These are phyloP conservation scores for Stylophora pistillata DNA, from an alignment of 64 coral and sea anemone genomes.

Conservation along the genomic window DNA sequence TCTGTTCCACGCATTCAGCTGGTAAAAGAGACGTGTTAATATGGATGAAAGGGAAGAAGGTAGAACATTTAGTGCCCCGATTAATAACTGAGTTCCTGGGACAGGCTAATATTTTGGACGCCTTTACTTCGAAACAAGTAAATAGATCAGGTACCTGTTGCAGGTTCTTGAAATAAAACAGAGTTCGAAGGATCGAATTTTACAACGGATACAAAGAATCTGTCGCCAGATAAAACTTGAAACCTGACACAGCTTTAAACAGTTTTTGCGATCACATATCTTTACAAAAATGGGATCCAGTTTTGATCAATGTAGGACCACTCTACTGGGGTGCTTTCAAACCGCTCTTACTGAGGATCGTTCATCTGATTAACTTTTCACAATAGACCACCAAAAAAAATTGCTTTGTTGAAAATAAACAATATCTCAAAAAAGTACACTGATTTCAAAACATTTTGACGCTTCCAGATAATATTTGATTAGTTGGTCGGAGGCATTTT, in stretches of 20 bases:
- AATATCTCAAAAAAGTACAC: neutral
- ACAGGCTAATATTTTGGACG: too few relatives aligned
- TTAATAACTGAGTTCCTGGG: too few relatives aligned
- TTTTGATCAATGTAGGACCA: neutral
- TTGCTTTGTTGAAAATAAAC: neutral
- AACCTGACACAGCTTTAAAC: neutral
- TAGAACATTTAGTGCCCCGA: too few relatives aligned
- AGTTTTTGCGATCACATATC: neutral
- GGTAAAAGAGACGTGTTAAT: too few relatives aligned
- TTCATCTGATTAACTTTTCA: neutral
- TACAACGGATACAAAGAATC: neutral
- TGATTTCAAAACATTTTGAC: constrained; percentile 19
- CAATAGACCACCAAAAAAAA: constrained; percentile 18
- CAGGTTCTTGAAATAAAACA: neutral
- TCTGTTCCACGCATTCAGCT: too few relatives aligned
- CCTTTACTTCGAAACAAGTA: too few relatives aligned
- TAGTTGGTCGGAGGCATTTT: neutral
- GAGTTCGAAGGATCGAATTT: neutral
- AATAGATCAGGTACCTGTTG: neutral
- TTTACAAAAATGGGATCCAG: neutral
- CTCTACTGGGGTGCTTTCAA: neutral
- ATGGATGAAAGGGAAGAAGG: too few relatives aligned
- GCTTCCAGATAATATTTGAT: neutral
- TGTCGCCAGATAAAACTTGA: neutral
- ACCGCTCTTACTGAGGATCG: neutral